Base-by-base conservation (phyloP, 2,888 invertebrate genomes). In the Lapara coniferarum region DNA sequence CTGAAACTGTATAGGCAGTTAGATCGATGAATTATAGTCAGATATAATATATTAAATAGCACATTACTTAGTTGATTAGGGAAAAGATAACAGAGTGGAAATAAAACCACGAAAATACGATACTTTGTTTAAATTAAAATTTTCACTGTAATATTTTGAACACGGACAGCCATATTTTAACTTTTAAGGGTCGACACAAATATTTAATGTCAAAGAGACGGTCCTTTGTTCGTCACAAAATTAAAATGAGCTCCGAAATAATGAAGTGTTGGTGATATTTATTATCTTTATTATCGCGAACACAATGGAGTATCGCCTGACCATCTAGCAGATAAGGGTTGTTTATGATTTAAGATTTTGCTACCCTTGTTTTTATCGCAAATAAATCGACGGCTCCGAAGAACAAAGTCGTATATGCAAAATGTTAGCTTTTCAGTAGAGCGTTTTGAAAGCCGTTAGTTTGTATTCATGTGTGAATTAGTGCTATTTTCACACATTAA, bases 261-360 rank as follows among this genome's bases (percentile, higher is more conserved):
- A 77, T 75, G 74, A 74, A 75, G 71, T 68, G 57, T 72, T 66
- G 70, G 53, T 71, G 68, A 72, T 73, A 72, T 67, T 69, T 52
- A 58, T 51, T 58, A 58, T 58, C 13, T 13, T 51, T 55, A 72
- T 77, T 76, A 73, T 67, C 71, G 69, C 49, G 75, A 76, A 80
- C 83, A 86, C 87, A 87, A 85, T 84, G 76, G 81, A 77, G 79
- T 78, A 82, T 80, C 76, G 73, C 73, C 75, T 80, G 77, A 79
- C 73, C 75, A 72, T 69, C 70, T 75, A 77, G 16, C 59, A 59
- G 44, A 58, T 37, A 58, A 59, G n/a, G 16, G 44, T 16, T 5
- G 16, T 46, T 59, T 59, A 46, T 44, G 44, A 58, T 37, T 59
- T 59, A 16, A 59, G 75, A 76, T 78, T 79, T 78, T 75, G 74